Percentiles rank a stretch among this genome's conserved stretches.
Evolutionary conservation across 2,888 invertebrate species (phyloP).

Genomic region (Lasius fuliginosus): DNA sequence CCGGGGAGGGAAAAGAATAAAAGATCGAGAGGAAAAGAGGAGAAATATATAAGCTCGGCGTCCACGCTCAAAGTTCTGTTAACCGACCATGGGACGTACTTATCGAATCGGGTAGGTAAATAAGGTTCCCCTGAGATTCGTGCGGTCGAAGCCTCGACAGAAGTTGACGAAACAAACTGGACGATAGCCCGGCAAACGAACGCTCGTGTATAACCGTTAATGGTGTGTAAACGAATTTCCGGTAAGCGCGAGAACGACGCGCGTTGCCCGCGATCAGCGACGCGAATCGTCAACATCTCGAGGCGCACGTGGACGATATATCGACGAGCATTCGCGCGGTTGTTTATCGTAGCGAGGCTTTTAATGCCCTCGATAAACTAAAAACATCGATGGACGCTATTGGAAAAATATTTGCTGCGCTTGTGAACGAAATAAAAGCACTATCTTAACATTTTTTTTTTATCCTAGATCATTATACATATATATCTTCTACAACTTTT

Average conservation of each 20-base stretch:
- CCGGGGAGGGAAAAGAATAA: neutral
- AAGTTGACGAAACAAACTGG: constrained; percentile 42
- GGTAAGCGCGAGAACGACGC: constrained; percentile 61
- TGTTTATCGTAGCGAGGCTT: neutral
- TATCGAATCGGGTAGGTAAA: constrained; percentile 30
- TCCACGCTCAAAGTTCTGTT: constrained; percentile 45
- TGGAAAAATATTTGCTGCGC: constrained; percentile 2
- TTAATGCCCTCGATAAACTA: constrained; percentile 8
- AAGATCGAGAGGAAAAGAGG: constrained; percentile 6
- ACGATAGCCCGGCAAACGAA: constrained; percentile 56
- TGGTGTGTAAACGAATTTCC: constrained; percentile 60
- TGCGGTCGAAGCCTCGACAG: constrained; percentile 28
- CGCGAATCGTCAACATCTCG: constrained; percentile 59
- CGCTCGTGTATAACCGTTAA: constrained; percentile 61
- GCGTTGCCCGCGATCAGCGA: constrained; percentile 39
- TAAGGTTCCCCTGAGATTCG: constrained; percentile 41
- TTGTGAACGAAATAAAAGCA: neutral
- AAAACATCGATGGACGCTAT: neutral
- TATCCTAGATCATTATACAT: neutral
- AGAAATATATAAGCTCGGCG: constrained; percentile 7
- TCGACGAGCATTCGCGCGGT: constrained; percentile 8
- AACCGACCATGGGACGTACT: constrained; percentile 16
- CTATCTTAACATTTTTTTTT: neutral
- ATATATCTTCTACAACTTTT: neutral
- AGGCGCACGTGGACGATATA: constrained; percentile 1